A percentile compares a stretch with the other conserved stretches of the same genome.
phyloP scores from a whole-genome alignment of 2,888 invertebrate species.

The Cheiracanthium punctorium region DNA sequence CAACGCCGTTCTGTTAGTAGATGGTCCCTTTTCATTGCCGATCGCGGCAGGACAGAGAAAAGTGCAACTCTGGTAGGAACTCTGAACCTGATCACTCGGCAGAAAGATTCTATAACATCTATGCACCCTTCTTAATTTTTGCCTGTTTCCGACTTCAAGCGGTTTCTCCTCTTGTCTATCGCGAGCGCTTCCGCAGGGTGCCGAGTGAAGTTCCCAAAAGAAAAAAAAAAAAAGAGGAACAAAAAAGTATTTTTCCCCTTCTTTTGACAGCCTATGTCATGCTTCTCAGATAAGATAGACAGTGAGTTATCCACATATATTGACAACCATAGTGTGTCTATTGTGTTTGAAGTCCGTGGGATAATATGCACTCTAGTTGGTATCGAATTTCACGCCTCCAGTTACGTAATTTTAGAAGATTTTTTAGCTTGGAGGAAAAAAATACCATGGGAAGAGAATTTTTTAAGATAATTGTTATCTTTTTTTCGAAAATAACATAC shows the following conservation, averaged over 20 bases:
- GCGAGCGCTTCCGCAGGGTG: constrained; percentile 28
- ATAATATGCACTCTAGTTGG: background rate
- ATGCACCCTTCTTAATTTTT: constrained; percentile 20
- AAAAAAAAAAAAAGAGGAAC: background rate
- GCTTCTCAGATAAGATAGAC: constrained; percentile 42
- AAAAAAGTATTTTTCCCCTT: background rate
- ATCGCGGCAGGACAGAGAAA: background rate
- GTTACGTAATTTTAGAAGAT: background rate
- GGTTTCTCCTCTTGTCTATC: constrained; percentile 15
- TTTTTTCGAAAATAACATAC: no score
- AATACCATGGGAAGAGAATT: no score
- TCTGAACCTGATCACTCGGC: constrained; percentile 45
- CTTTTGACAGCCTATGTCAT: background rate
- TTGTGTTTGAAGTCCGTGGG: constrained; percentile 13
- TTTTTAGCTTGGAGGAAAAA: background rate
- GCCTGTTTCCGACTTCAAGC: constrained; percentile 8
- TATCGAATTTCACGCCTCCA: background rate
- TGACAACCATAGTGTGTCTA: constrained; percentile 24
- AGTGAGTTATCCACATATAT: constrained; percentile 37
- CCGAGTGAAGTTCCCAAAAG: constrained; percentile 21
- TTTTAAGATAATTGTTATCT: no score
- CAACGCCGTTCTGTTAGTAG: background rate
- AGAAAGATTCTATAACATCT: constrained; percentile 23
- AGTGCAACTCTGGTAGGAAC: constrained; percentile 19
- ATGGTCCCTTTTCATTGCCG: background rate